Conservation (phyloP, 23 tunicate genomes). For the Trididemnum clinides region DNA sequence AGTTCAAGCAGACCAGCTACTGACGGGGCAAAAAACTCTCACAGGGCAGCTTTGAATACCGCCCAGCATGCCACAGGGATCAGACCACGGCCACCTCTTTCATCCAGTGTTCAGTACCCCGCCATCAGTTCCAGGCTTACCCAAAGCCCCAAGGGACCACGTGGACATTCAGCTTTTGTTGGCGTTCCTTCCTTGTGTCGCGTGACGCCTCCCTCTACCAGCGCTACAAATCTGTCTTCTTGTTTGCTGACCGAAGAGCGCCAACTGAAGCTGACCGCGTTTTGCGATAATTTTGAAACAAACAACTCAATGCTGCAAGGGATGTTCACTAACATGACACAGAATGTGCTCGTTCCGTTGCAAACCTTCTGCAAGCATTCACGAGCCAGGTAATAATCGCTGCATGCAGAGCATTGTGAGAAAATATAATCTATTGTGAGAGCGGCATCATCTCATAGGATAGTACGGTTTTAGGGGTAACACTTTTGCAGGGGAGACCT, state of each 20-base stretch:
- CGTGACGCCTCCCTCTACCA: not conserved
- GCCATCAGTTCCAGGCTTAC: constrained; percentile 37
- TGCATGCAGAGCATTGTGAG: too few species aligned
- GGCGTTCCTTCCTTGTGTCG: not conserved
- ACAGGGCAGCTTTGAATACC: too few species aligned
- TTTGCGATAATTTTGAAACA: constrained; percentile 54
- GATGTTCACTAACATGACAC: constrained; percentile 63
- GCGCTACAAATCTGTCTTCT: not conserved
- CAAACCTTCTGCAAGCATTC: constrained; percentile 86
- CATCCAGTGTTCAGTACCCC: constrained; percentile 44
- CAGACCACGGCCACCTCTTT: constrained; percentile 24
- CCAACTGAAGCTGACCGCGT: constrained; percentile 33
- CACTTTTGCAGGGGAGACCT: too few species aligned
- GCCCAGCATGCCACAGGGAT: not conserved
- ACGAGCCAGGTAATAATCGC: too few species aligned
- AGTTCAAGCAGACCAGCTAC: too few species aligned
- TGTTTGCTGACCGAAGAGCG: not conserved
- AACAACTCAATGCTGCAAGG: constrained; percentile 44
- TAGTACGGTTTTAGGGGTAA: too few species aligned
- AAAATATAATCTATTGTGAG: too few species aligned
- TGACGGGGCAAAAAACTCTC: too few species aligned
- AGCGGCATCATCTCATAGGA: too few species aligned
- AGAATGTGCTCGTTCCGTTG: constrained; percentile 65
- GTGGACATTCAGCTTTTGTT: not conserved
- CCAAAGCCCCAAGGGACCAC: constrained; percentile 11